Percentiles rank a stretch among this genome's conserved stretches.
Conservation (phyloP, 2,113 vertebrate genomes). For the Mugil cephalus region DNA sequence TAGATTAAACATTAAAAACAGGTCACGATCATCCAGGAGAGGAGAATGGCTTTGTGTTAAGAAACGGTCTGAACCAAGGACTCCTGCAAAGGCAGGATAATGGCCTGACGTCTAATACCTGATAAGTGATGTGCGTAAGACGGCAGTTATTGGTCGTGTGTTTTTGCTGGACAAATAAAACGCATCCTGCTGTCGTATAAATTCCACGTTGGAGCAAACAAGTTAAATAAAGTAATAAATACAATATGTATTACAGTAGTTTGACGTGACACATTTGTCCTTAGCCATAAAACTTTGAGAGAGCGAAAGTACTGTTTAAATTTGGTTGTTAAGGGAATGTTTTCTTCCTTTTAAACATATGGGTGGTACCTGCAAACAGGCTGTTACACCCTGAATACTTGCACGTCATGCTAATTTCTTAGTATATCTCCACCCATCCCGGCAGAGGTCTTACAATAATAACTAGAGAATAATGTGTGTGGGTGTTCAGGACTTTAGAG, state of each 20-base stretch:
- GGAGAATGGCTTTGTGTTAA: background rate
- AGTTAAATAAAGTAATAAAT: too few relatives aligned
- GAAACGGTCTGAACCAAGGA: background rate
- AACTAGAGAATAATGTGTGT: constrained; percentile 3
- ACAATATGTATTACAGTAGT: background rate
- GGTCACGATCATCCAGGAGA: background rate
- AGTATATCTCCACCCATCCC: background rate
- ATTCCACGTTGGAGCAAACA: too few relatives aligned
- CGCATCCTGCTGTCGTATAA: background rate
- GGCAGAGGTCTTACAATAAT: background rate
- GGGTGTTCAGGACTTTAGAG: background rate
- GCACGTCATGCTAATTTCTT: background rate
- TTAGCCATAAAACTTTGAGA: background rate
- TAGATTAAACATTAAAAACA: background rate
- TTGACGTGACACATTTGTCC: background rate
- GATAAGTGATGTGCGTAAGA: constrained; percentile 4
- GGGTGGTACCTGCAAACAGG: background rate
- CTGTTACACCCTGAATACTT: background rate
- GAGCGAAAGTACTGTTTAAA: too few relatives aligned
- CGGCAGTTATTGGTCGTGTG: background rate
- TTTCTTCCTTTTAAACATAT: too few relatives aligned
- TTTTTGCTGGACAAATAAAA: constrained; percentile 6
- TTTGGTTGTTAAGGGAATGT: too few relatives aligned
- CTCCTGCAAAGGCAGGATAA: background rate
- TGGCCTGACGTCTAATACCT: constrained; percentile 1